Percentiles rank a stretch among this genome's conserved stretches.
Evolutionary conservation across 2,888 invertebrate species (phyloP).

Genomic region (Drosophila rellima): DNA sequence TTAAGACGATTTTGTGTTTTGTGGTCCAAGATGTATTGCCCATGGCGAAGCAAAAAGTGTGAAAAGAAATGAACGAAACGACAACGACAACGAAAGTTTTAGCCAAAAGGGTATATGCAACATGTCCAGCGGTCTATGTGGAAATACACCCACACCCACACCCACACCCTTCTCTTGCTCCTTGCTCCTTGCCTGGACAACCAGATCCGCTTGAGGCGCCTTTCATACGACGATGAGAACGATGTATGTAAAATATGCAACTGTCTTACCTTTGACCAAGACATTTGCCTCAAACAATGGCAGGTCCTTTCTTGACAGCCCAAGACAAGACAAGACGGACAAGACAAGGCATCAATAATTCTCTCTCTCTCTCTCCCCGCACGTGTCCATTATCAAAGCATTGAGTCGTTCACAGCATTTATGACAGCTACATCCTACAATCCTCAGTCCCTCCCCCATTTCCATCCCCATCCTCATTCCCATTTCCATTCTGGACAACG

Average conservation of each 20-base stretch:
- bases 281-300: slow-evolving; percentile 73
- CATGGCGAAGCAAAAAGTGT: slow-evolving; percentile 73
- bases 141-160: slow-evolving; percentile 10
- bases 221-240: slow-evolving; percentile 30
- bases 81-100: slow-evolving; percentile 66
- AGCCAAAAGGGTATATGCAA: slow-evolving; percentile 72
- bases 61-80: slow-evolving; percentile 63
- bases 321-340: slow-evolving; percentile 24
- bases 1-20: slow-evolving; percentile 82
- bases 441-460: not conserved
- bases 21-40: slow-evolving; percentile 80
- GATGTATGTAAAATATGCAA: slow-evolving; percentile 71
- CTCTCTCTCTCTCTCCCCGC: slow-evolving; percentile 14
- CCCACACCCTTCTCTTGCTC: not conserved
- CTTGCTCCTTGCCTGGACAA: slow-evolving; percentile 9
- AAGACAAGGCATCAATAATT: slow-evolving; percentile 68
- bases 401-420: slow-evolving; percentile 58
- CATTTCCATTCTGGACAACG: slow-evolving; percentile 54
- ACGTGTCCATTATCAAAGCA: slow-evolving; percentile 70
- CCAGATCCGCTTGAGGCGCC: slow-evolving; percentile 51
- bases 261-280: slow-evolving; percentile 73
- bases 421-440: slow-evolving; percentile 59
- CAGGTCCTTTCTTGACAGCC: slow-evolving; percentile 58
- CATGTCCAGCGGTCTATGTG: slow-evolving; percentile 76
- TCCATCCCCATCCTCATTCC: not conserved